Evolutionary conservation across 2,888 invertebrate genomes (phyloP).

Genomic region (Troides helena): DNA sequence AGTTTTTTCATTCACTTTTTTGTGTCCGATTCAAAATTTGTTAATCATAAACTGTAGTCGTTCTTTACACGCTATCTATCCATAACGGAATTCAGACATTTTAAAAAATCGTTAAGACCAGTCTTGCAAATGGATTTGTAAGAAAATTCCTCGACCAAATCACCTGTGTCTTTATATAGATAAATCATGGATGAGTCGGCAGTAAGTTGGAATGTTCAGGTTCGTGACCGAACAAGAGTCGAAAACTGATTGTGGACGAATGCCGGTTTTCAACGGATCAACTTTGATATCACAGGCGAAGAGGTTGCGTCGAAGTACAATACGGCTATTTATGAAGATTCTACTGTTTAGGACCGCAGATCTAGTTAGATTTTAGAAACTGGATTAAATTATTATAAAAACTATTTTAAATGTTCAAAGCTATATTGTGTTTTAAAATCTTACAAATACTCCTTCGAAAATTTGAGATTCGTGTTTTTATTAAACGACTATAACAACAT

Average conservation of each 20-base stretch:
- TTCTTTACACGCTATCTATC: constrained; percentile 32
- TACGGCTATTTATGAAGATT: background rate
- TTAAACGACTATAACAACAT: background rate
- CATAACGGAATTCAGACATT: constrained; percentile 41
- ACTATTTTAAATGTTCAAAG: background rate
- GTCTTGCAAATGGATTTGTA: constrained; percentile 53
- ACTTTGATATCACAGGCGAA: constrained; percentile 32
- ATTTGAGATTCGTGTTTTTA: background rate
- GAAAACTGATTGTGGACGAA: constrained; percentile 65
- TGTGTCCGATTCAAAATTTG: constrained; percentile 2
- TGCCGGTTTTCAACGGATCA: constrained; percentile 45
- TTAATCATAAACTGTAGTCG: constrained; percentile 6
- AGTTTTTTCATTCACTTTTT: background rate
- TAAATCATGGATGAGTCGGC: constrained; percentile 64
- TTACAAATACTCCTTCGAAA: background rate
- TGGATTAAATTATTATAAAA: background rate
- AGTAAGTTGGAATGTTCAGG: constrained; percentile 56
- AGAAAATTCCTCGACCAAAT: constrained; percentile 53
- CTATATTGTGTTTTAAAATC: background rate
- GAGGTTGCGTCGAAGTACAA: constrained; percentile 25
- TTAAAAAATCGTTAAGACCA: constrained; percentile 41
- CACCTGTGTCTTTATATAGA: constrained; percentile 58
- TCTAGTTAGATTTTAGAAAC: background rate
- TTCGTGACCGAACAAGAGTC: constrained; percentile 63
- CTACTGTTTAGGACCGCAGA: background rate